These are phyloP conservation scores for Perca schrenkii DNA, from an alignment of 2,113 vertebrate species.

Conservation along the genomic window DNA sequence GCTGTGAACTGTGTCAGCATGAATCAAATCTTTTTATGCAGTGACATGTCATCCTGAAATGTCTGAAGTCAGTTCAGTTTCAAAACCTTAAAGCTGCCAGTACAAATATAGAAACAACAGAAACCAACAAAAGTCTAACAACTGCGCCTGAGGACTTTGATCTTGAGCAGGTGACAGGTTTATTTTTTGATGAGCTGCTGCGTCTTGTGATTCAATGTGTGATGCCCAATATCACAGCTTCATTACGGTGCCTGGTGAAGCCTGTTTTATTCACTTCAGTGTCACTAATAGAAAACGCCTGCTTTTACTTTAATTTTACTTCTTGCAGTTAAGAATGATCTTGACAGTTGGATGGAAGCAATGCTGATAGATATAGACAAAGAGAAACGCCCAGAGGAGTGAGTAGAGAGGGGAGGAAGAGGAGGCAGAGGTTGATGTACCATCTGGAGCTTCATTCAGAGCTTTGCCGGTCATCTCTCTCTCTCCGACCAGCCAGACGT, in stretches of 20 bases:
- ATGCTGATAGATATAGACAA: constrained; percentile 38
- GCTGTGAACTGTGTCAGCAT: neutral
- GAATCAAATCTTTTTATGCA: neutral
- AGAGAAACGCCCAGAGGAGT: constrained; percentile 21
- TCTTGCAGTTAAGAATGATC: neutral
- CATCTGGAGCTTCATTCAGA: constrained; percentile 94
- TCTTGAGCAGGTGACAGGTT: neutral
- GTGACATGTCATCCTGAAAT: neutral
- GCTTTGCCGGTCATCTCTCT: constrained; percentile 97
- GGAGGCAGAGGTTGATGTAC: constrained; percentile 78
- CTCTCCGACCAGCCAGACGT: constrained; percentile 98
- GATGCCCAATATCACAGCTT: neutral
- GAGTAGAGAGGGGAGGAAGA: constrained; percentile 15
- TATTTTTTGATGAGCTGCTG: constrained; percentile 6
- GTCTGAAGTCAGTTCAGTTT: neutral
- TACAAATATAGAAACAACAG: constrained; percentile 17
- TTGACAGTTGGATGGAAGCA: constrained; percentile 63
- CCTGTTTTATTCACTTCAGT: no score
- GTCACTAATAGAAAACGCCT: neutral
- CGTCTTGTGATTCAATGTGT: neutral
- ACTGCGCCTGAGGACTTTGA: neutral
- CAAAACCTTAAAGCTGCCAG: neutral
- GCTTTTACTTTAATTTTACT: neutral
- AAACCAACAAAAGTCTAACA: no score
- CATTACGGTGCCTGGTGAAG: neutral